Evolutionary conservation across 2,113 vertebrate species (phyloP).

Genomic region (Lepisosteus osseus): DNA sequence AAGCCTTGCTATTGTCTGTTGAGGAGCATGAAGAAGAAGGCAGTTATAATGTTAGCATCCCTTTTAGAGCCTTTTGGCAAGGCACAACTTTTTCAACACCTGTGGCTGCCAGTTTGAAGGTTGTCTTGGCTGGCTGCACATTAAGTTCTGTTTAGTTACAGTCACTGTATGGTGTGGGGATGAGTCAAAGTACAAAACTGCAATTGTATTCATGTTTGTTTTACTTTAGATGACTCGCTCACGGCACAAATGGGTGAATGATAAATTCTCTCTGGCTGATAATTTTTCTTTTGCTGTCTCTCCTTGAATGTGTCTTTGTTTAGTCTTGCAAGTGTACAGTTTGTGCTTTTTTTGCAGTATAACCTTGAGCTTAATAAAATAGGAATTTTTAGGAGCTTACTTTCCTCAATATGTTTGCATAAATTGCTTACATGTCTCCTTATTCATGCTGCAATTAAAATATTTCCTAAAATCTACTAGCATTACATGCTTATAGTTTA

Average conservation of each 20-base stretch:
- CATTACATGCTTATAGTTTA: neutral
- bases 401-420: neutral
- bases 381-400: neutral
- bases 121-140: slow-evolving; percentile 23
- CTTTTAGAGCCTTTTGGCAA: neutral
- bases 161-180: slow-evolving; percentile 10
- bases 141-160: slow-evolving; percentile 18
- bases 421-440: slow-evolving; percentile 5
- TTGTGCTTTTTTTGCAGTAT: neutral
- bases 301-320: slow-evolving; percentile 3
- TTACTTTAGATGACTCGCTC: neutral
- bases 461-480: neutral
- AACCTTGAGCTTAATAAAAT: slow-evolving; percentile 13
- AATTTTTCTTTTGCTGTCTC: slow-evolving; percentile 10
- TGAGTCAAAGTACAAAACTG: slow-evolving; percentile 14
- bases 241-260: slow-evolving; percentile 14
- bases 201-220: slow-evolving; percentile 11
- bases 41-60: neutral
- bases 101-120: slow-evolving; percentile 23
- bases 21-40: neutral
- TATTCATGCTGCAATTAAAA: slow-evolving; percentile 1
- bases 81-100: slow-evolving; percentile 9
- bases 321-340: neutral
- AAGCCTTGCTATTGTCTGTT: neutral
- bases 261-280: slow-evolving; percentile 9